These are phyloP conservation scores for Ceratosolen solmsi DNA, from an alignment of 1,140 invertebrate genomes.

Conservation along the genomic window DNA sequence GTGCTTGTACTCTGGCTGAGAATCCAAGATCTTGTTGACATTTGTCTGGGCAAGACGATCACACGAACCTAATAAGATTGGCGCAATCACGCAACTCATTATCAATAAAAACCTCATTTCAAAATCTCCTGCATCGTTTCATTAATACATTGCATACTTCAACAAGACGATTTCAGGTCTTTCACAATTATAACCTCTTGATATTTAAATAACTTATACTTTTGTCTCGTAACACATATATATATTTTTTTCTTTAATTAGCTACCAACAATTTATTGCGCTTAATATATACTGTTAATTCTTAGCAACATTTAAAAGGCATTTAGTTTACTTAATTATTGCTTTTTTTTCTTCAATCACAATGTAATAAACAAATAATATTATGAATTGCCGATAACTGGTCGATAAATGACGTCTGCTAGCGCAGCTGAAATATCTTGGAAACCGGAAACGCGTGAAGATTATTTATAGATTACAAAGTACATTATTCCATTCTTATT, in stretches of 20 bases:
- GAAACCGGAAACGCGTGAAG: no score
- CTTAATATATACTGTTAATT: not conserved
- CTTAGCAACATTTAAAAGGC: not conserved
- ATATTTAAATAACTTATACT: not conserved
- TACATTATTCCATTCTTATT: no score
- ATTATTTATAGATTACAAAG: no score
- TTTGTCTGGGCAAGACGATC: slow-evolving; percentile 53
- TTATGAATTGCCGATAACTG: no score
- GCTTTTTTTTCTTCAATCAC: not conserved
- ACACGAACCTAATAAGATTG: not conserved
- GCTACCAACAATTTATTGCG: not conserved
- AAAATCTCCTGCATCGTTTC: not conserved
- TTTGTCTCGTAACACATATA: not conserved
- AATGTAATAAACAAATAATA: no score
- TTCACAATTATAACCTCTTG: not conserved
- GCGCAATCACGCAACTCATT: not conserved
- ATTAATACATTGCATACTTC: not conserved
- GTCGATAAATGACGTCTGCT: no score
- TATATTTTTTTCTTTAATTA: not conserved
- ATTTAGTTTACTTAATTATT: not conserved
- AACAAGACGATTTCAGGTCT: not conserved
- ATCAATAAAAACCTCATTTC: slow-evolving; percentile 13
- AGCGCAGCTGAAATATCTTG: no score
- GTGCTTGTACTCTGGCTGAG: slow-evolving; percentile 67
- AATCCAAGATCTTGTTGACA: slow-evolving; percentile 59